A percentile compares a stretch with the other conserved stretches of the same genome.
Conservation (phyloP, 2,113 vertebrate genomes). For the Corydoras sp. region DNA sequence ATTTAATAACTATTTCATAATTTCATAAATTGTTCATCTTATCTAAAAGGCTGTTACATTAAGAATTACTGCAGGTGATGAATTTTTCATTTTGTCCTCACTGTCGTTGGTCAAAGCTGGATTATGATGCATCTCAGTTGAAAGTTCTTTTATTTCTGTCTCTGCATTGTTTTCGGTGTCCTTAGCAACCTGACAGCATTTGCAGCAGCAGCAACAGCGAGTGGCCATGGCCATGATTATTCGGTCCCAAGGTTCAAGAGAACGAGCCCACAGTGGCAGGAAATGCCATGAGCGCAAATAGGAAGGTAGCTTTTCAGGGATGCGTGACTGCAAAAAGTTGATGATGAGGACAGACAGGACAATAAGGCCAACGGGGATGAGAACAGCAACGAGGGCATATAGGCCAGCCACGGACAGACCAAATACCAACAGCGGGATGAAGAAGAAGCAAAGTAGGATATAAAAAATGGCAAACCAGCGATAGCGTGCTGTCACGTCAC, state of each 20-base stretch:
- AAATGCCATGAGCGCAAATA: constrained; percentile 78
- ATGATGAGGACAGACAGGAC: constrained; percentile 66
- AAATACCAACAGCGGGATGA: constrained; percentile 75
- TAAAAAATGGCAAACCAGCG: constrained; percentile 91
- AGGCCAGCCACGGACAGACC: constrained; percentile 84
- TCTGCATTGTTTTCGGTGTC: constrained; percentile 39
- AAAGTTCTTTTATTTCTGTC: constrained; percentile 41
- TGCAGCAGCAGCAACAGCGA: constrained; percentile 73
- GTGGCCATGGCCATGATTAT: constrained; percentile 49
- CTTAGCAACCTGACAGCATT: constrained; percentile 66
- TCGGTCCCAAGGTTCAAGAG: constrained; percentile 80
- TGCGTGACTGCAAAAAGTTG: constrained; percentile 68
- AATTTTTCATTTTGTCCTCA: constrained; percentile 36
- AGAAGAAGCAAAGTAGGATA: constrained; percentile 77
- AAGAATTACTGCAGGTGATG: constrained; percentile 12
- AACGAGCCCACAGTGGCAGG: constrained; percentile 81
- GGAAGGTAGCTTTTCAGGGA: constrained; percentile 67
- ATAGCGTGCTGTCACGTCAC: constrained; percentile 77
- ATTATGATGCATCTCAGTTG: constrained; percentile 68
- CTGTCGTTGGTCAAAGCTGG: constrained; percentile 51
- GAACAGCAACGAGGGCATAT: constrained; percentile 77
- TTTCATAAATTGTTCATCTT: not conserved
- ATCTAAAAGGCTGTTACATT: constrained; percentile 35
- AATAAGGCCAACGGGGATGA: constrained; percentile 62
- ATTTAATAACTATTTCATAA: too few species aligned